Evolutionary conservation across 1,140 invertebrate species (phyloP), one percentile per base, ranked within the genome.

Genomic region (Saccostrea echinata): DNA sequence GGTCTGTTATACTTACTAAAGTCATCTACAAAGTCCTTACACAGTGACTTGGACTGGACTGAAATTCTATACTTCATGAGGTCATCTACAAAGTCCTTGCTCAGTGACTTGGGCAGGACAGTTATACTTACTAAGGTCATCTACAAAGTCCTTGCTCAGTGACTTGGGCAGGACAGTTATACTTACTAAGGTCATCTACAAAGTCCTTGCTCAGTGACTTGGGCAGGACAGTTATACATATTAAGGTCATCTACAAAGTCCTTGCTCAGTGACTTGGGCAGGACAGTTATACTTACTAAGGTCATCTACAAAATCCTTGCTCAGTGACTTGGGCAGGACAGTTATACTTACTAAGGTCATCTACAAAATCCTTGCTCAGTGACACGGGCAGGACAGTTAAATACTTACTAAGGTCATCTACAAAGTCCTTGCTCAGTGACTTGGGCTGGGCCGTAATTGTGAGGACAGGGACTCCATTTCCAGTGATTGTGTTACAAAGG

Each of bases 381-480:
- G 90, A 88, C 33, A 88, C 88, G 13, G 90, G 96, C 92, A 96
- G 97, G 12, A n/a, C n/a, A 55, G 11, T 55, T 68, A 27, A 18
- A 16, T 83, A 83, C 94, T 92, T 91, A 94, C 94, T 92, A 30
- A 94, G 89, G 84, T 94, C 92, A 43, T 93, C 92, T 13, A 94
- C 84, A 76, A 88, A 84, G 33, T 94, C 92, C 57, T 61, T 89
- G 80, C 85, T 87, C 12, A 84, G 82, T 8, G 91, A 88, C 33
- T 90, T 90, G 11, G 90, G 96, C 92, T 96, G 97, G 97, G 96
- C 96, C 3, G 98, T 98, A 83, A 98, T 96, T 0, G 98, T 98
- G 3, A 98, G 90, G 18, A 98, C 87, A 35, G 97, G 97, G 64
- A 97, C 96, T 92, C 96, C 96, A 94, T 99, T 99, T 4, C 98